Base-by-base conservation (phyloP, 2,113 vertebrate genomes). In the Oenanthe melanoleuca region DNA sequence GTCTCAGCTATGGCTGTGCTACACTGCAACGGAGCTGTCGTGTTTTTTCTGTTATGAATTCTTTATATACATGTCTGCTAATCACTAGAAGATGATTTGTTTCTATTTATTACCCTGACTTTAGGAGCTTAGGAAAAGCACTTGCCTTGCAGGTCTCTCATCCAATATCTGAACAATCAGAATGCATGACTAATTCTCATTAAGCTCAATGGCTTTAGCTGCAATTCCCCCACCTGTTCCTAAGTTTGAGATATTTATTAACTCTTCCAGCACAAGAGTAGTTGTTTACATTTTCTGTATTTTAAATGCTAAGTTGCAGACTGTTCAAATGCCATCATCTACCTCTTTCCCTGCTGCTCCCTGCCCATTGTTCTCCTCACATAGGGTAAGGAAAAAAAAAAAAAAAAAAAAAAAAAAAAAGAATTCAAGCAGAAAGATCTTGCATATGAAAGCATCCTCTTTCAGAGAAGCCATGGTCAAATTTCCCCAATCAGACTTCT, bases 401-500 rank as follows among this genome's bases (percentile, higher is more conserved):
- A 28, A 42, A 64, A 14, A 78, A n/a, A 26, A 9, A 37, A 17
- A 78, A 38, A 2, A 10, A 40, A 28, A 42, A 64, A 14, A 78
- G 37, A 2, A 65, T 23, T 60, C 17, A 31, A 20, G 25, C 15
- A 78, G 86, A 79, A 93, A 87, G 52, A 70, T 31, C 59, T 87
- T 91, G 17, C 74, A 86, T 88, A 83, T 77, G 50, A 77, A 89
- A 56, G 65, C 31, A n/a, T 74, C 84, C 18, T 95, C 61, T 88
- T 86, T 96, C 86, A 82, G 63, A 96, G 64, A 92, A 79, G 84
- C 37, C 71, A 55, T 45, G 42, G 65, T 95, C 94, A 96, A 97
- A 95, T 96, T 96, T 97, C 93, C 65, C 93, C 33, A 45, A 96
- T 93, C 74, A 94, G 75, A 73, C 77, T 92, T 96, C 92, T 96